Evolutionary conservation across 2,113 vertebrate genomes (phyloP), one percentile per base, ranked within the genome.

Genomic region (Psammodynastes pulverulentus): DNA sequence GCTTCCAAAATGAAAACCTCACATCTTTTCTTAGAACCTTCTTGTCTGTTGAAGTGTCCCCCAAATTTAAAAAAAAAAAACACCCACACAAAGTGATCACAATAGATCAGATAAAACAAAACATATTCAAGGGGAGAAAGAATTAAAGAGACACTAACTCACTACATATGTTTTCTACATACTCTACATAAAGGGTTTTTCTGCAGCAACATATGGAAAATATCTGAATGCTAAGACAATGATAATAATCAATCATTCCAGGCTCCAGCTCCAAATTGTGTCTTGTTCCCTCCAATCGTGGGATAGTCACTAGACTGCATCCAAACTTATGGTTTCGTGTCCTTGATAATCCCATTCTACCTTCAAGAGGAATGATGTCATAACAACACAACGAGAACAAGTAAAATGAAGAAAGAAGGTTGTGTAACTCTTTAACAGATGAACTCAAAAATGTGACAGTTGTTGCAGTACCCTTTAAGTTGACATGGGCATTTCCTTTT

Each of bases 221-320:
- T 97, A 98, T 98, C 97, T 97, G 96, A 97, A 97, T 95, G 95
- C 94, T 96, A 97, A 97, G 97, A 98, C 97, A 97, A 97, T 96
- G 96, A 97, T 96, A 96, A 97, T 97, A 97, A 98, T 98, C 98
- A 98, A 98, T 98, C 97, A 98, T 96, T 97, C 94, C 95, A 96
- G 95, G 94, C 96, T 97, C 96, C 95, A 96, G 89, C 94, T 97
- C 96, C 96, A 97, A 97, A 97, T 97, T 97, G 97, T 95, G 93
- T 96, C 96, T 97, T 96, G 94, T 96, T 98, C 96, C 94, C 88
- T 95, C 52, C 94, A 97, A 97, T 97, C 96, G 48, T 96, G 97
- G 96, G 97, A 97, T 95, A 96, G 95, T 96, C 95, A 92, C 95
- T 94, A 92, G 95, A 96, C 97, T 94, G 96, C 94, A 94, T 95